Percentiles rank a stretch among this genome's conserved stretches.
Conservation (phyloP, 92 coral and sea anemone genomes). For the Siderastrea siderea region DNA sequence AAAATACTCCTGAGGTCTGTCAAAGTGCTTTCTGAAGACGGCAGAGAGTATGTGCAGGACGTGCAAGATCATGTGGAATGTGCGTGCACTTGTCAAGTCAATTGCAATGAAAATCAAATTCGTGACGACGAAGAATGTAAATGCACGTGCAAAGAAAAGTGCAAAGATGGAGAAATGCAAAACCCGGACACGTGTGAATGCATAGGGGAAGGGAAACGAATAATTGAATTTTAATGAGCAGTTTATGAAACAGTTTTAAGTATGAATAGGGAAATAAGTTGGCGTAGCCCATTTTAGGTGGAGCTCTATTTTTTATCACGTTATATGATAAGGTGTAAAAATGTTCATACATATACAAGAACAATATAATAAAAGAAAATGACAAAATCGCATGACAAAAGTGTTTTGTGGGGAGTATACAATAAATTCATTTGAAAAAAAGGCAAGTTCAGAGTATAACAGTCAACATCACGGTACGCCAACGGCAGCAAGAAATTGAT, state of each 20-base stretch:
- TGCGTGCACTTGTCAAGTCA: neutral
- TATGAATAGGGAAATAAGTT: neutral
- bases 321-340: too few relatives aligned
- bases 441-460: too few relatives aligned
- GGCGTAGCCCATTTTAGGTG: neutral
- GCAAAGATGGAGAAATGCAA: neutral
- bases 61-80: conserved; percentile 11
- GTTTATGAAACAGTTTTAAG: neutral
- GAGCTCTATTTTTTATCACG: too few relatives aligned
- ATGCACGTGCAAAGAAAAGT: neutral
- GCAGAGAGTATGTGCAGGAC: neutral
- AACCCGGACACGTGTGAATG: conserved; percentile 13
- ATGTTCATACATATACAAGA: too few relatives aligned
- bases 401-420: too few relatives aligned
- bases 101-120: neutral
- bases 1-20: neutral
- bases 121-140: neutral
- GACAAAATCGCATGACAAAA: too few relatives aligned
- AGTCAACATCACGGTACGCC: too few relatives aligned
- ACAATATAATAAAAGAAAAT: too few relatives aligned
- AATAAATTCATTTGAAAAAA: too few relatives aligned
- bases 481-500: too few relatives aligned
- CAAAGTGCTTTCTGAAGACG: neutral
- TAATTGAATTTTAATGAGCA: neutral
- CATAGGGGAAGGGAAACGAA: neutral